Percentiles rank a stretch among this genome's conserved stretches.
Conservation (phyloP, 2,113 vertebrate genomes). For the Nannobrachium achirus region DNA sequence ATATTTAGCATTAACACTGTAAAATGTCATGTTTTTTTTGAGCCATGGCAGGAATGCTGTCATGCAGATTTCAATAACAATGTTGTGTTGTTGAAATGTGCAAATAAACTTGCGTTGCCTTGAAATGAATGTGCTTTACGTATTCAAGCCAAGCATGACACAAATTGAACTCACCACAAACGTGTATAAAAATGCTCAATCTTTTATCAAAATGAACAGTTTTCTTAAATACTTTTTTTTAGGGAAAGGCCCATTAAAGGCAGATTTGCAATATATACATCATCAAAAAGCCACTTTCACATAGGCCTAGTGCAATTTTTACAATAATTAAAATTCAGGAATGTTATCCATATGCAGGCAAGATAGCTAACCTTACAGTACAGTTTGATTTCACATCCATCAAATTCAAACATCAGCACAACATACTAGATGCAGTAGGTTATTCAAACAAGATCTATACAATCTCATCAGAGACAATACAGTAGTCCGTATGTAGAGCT, state of each 20-base stretch:
- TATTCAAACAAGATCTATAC: slow-evolving; percentile 9
- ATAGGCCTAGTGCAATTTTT: too few relatives aligned
- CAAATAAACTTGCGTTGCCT: too few relatives aligned
- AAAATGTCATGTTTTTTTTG: background rate
- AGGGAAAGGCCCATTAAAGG: too few relatives aligned
- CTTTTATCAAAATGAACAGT: too few relatives aligned
- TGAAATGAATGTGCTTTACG: too few relatives aligned
- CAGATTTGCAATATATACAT: background rate
- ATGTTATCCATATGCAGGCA: background rate
- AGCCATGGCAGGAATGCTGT: background rate
- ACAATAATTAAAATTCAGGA: too few relatives aligned
- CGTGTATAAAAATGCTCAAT: too few relatives aligned
- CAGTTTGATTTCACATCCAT: background rate
- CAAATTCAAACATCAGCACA: background rate
- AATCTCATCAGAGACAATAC: background rate
- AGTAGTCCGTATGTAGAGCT: background rate
- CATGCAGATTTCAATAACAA: background rate
- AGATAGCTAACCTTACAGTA: background rate
- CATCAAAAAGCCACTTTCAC: background rate
- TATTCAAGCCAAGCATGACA: too few relatives aligned
- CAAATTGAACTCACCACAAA: too few relatives aligned
- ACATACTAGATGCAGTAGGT: background rate
- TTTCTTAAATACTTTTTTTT: too few relatives aligned
- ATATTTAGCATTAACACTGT: slow-evolving; percentile 41
- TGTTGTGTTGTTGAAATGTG: background rate